Evolutionary conservation across 2,113 vertebrate species (phyloP).

Genomic region (Zapornia atra): DNA sequence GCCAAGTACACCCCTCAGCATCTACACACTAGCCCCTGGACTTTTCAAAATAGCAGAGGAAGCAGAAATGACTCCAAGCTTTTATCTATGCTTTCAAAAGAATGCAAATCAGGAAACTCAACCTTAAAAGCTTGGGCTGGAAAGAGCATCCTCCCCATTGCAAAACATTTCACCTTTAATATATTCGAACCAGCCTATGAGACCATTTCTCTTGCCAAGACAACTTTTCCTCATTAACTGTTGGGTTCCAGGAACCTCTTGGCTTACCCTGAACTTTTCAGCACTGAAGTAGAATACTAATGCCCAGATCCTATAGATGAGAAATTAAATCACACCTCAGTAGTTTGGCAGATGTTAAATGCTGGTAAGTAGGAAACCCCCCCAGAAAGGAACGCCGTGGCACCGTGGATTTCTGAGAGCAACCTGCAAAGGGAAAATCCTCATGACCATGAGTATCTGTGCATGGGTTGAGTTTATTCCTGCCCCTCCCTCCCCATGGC

Average conservation of each 20-base stretch:
- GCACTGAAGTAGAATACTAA: constrained; percentile 44
- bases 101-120: constrained; percentile 62
- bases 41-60: constrained; percentile 39
- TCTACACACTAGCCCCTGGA: constrained; percentile 3
- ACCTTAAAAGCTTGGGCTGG: constrained; percentile 39
- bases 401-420: background rate
- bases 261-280: constrained; percentile 27
- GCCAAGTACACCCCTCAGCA: constrained; percentile 5
- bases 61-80: constrained; percentile 41
- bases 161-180: constrained; percentile 68
- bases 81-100: constrained; percentile 66
- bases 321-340: constrained; percentile 38
- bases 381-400: background rate
- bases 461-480: background rate
- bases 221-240: constrained; percentile 65
- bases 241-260: constrained; percentile 68
- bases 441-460: rapidly evolving
- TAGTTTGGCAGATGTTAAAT: background rate
- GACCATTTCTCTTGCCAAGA: constrained; percentile 32
- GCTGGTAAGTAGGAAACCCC: background rate
- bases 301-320: background rate
- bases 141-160: constrained; percentile 38
- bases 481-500: background rate
- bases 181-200: constrained; percentile 45
- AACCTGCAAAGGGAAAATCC: background rate